phyloP scores from a whole-genome alignment of 2,797 vertebrate genomes.

The Arnoldichthys spilopterus region DNA sequence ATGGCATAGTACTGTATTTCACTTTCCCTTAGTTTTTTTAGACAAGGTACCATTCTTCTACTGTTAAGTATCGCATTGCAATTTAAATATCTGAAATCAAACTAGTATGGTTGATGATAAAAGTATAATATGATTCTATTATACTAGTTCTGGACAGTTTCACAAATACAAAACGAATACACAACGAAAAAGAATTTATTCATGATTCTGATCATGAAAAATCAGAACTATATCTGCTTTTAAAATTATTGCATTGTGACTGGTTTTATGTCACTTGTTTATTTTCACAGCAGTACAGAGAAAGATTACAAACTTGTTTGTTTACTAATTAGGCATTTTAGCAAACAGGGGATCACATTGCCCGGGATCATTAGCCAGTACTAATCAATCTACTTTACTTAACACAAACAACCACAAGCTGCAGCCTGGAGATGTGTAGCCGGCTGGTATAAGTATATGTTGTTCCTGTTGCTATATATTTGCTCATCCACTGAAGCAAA shows the following conservation, averaged over 20 bases:
- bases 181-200: too few species aligned
- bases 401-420: constrained; percentile 32
- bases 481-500: neutral
- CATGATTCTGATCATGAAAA: too few species aligned
- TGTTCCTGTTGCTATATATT: neutral
- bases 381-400: constrained; percentile 54
- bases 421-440: neutral
- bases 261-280: neutral
- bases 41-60: too few species aligned
- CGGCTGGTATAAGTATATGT: neutral
- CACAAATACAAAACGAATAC: too few species aligned
- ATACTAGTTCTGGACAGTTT: too few species aligned
- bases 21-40: neutral
- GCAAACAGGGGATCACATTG: constrained; percentile 8
- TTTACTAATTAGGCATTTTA: constrained; percentile 49
- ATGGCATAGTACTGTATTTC: neutral
- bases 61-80: too few species aligned
- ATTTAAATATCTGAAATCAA: too few species aligned
- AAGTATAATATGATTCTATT: too few species aligned
- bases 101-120: too few species aligned
- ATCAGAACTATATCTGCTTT: too few species aligned
- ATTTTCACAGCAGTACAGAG: constrained; percentile 8
- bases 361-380: constrained; percentile 16
- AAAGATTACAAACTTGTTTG: constrained; percentile 42
- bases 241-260: too few species aligned